phyloP scores from a whole-genome alignment of 2,888 invertebrate species.

The Glyphotaelius pellucidus region DNA sequence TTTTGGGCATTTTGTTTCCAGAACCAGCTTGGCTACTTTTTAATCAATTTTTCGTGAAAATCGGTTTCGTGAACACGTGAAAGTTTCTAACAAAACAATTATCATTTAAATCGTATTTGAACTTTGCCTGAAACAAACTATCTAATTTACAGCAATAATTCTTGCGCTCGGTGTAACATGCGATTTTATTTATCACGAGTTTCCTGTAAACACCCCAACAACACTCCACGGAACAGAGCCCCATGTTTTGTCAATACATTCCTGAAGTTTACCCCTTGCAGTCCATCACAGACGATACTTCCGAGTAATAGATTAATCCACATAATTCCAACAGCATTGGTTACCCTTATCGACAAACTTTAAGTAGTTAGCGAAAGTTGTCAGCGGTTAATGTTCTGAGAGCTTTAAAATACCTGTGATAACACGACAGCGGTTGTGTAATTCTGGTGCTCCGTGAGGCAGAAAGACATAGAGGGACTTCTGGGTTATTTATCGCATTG shows the following conservation, averaged over 20 bases:
- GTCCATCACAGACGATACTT: neutral
- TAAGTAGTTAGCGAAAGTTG: slow-evolving; percentile 24
- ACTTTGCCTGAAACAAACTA: neutral
- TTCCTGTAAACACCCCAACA: neutral
- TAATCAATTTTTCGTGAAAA: neutral
- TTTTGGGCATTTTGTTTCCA: neutral
- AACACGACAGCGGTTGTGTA: slow-evolving; percentile 16
- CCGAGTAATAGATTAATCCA: slow-evolving; percentile 40
- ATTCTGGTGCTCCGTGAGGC: neutral
- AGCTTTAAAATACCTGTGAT: neutral
- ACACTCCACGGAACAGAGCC: slow-evolving; percentile 5
- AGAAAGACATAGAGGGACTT: neutral
- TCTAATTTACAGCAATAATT: neutral
- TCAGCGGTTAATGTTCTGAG: slow-evolving; percentile 11
- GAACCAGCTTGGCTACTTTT: too few species aligned
- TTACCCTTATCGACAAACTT: slow-evolving; percentile 49
- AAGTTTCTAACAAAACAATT: neutral
- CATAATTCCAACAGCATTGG: slow-evolving; percentile 25
- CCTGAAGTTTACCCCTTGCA: slow-evolving; percentile 30
- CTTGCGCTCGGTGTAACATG: neutral
- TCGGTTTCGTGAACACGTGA: neutral
- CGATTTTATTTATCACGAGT: neutral
- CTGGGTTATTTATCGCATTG: neutral
- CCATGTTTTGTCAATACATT: slow-evolving; percentile 33
- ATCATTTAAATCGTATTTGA: neutral